Conservation (phyloP, 2,113 vertebrate genomes). For the Cinclus cinclus region DNA sequence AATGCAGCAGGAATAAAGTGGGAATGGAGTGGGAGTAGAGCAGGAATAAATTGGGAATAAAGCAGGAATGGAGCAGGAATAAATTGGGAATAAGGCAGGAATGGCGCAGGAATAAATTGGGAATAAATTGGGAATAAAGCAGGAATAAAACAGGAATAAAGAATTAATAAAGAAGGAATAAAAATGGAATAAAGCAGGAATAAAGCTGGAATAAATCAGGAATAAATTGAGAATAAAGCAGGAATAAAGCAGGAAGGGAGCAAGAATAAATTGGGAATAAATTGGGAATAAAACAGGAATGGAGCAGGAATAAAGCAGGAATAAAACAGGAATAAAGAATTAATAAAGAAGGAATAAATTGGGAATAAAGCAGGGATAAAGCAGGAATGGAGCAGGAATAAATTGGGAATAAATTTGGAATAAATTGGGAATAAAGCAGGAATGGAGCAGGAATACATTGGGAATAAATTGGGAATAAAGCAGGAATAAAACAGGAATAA, state of each 20-base stretch:
- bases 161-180: neutral
- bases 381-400: neutral
- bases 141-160: neutral
- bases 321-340: neutral
- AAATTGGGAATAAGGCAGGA: too few relatives aligned
- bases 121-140: neutral
- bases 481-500: neutral
- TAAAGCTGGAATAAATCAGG: too few relatives aligned
- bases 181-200: neutral
- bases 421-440: too few relatives aligned
- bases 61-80: neutral
- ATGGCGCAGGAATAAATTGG: neutral
- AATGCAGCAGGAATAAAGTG: neutral
- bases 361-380: neutral
- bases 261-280: too few relatives aligned
- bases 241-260: too few relatives aligned
- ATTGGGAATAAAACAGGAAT: neutral
- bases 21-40: neutral
- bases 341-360: too few relatives aligned
- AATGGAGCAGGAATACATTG: too few relatives aligned
- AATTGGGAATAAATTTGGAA: too few relatives aligned
- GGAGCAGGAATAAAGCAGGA: neutral
- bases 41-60: neutral
- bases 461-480: too few relatives aligned
- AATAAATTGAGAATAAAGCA: too few relatives aligned